These are phyloP conservation scores for Myotis yumanensis DNA, from an alignment of 2,113 vertebrate species.

Conservation along the genomic window DNA sequence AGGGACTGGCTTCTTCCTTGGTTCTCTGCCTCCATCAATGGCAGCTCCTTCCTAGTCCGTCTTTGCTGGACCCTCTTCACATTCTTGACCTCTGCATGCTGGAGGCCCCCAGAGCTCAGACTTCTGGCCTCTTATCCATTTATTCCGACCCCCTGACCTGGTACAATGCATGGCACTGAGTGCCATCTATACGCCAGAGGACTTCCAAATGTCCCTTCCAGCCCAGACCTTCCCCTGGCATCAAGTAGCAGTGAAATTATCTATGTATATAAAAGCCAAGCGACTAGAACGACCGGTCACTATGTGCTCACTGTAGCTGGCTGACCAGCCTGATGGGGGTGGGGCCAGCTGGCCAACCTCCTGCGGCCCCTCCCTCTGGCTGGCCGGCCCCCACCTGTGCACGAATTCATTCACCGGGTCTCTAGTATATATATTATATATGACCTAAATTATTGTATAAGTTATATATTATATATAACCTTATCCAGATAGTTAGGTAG, in stretches of 20 bases:
- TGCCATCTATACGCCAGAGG: neutral
- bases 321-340: too few species aligned
- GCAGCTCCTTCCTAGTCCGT: neutral
- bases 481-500: too few species aligned
- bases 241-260: neutral
- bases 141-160: neutral
- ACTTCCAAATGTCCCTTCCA: neutral
- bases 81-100: neutral
- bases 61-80: neutral
- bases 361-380: too few species aligned
- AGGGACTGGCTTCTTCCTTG: neutral
- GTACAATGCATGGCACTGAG: neutral
- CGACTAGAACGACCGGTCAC: accelerated
- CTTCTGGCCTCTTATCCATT: neutral
- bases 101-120: neutral
- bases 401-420: too few species aligned
- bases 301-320: too few species aligned
- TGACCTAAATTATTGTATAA: neutral
- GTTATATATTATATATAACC: neutral
- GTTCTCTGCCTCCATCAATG: neutral
- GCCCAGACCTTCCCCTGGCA: neutral
- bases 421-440: neutral
- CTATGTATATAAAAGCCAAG: neutral
- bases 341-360: too few species aligned
- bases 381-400: too few species aligned